These are phyloP conservation scores for Nephrotoma guestfalica DNA, from an alignment of 2,888 invertebrate genomes.

Conservation along the genomic window DNA sequence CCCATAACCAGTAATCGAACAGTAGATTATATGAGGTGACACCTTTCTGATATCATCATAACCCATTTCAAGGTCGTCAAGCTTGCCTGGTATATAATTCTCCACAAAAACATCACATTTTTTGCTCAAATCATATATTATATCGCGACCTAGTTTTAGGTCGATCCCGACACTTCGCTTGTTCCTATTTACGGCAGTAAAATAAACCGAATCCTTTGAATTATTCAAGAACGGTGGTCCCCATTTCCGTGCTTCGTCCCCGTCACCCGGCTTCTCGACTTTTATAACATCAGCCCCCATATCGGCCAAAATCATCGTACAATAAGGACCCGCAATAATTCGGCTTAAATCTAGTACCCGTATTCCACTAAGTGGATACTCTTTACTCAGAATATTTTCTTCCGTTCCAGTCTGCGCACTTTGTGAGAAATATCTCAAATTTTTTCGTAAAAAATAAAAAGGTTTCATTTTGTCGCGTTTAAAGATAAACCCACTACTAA, in stretches of 20 bases:
- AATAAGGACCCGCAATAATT: constrained; percentile 87
- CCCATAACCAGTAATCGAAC: constrained; percentile 90
- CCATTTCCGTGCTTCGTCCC: constrained; percentile 86
- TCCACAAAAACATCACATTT: constrained; percentile 82
- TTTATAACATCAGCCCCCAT: constrained; percentile 87
- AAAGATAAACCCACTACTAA: neutral
- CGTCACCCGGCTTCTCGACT: constrained; percentile 67
- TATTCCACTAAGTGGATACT: constrained; percentile 46
- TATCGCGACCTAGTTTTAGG: constrained; percentile 54
- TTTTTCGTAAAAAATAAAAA: neutral
- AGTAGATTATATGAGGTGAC: constrained; percentile 75
- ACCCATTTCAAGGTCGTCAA: constrained; percentile 61
- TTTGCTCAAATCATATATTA: constrained; percentile 55
- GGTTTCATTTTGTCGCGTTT: neutral
- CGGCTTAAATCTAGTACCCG: constrained; percentile 68
- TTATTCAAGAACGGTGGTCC: constrained; percentile 73
- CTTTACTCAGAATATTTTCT: neutral
- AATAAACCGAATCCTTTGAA: constrained; percentile 62
- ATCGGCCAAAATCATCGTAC: constrained; percentile 87
- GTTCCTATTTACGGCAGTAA: constrained; percentile 78
- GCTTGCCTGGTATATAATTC: constrained; percentile 86
- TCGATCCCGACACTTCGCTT: constrained; percentile 86
- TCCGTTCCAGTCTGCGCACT: neutral
- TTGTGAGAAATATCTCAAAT: neutral
- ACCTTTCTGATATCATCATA: constrained; percentile 53